Evolutionary conservation across 2,888 invertebrate genomes (phyloP).

Genomic region (Saturnia pavonia): DNA sequence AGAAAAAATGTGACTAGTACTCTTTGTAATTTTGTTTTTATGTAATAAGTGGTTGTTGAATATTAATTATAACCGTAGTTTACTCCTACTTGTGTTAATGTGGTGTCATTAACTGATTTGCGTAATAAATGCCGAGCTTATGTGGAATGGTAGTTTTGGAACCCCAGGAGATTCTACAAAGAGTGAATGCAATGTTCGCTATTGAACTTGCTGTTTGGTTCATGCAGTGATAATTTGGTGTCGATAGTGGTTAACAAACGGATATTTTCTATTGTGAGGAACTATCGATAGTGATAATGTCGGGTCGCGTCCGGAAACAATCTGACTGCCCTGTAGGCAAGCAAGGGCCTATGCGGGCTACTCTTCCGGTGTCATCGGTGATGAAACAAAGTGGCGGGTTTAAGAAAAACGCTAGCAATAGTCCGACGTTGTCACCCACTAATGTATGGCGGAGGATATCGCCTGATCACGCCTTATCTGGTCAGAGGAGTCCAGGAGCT

Average conservation of each 20-base stretch:
- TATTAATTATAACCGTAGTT: conserved; percentile 54
- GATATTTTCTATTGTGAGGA: conserved; percentile 43
- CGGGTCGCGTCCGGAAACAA: conserved; percentile 85
- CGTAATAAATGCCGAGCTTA: conserved; percentile 36
- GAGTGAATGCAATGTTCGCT: conserved; percentile 71
- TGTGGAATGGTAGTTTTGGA: conserved; percentile 30
- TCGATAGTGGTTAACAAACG: conserved; percentile 37
- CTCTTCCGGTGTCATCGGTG: conserved; percentile 88
- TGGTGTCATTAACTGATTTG: conserved; percentile 43
- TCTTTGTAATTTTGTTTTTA: conserved; percentile 71
- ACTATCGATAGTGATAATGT: conserved; percentile 64
- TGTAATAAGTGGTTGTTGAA: conserved; percentile 60
- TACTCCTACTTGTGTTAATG: conserved; percentile 48
- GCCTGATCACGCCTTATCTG: conserved; percentile 86
- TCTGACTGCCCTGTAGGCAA: conserved; percentile 83
- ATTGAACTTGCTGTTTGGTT: conserved; percentile 57
- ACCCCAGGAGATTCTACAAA: conserved; percentile 68
- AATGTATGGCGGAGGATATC: conserved; percentile 86
- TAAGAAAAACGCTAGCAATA: conserved; percentile 82
- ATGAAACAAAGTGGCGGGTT: conserved; percentile 84
- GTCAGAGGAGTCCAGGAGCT: conserved; percentile 88
- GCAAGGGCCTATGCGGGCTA: conserved; percentile 88
- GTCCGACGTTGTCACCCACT: conserved; percentile 85
- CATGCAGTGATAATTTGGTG: conserved; percentile 49
- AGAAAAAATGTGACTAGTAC: conserved; percentile 79